Evolutionary conservation across 1,140 invertebrate genomes (phyloP).

Genomic region (Halictus rubicundus): DNA sequence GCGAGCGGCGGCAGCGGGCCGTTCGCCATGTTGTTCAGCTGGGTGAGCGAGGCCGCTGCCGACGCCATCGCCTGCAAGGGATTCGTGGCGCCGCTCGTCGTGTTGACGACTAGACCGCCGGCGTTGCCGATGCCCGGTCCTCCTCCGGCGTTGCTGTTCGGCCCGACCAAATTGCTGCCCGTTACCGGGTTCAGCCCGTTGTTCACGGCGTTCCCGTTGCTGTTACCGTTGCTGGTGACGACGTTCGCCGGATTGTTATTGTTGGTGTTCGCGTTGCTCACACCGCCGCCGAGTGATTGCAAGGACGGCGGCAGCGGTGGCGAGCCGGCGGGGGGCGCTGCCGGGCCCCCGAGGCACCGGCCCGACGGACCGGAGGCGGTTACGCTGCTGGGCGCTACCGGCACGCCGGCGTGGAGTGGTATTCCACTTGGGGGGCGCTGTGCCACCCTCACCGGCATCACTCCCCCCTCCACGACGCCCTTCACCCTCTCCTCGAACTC

Average conservation of each 20-base stretch:
- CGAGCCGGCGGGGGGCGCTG: conserved; percentile 68
- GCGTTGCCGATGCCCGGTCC: conserved; percentile 27
- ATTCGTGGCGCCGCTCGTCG: conserved; percentile 67
- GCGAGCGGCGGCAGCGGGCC: conserved; percentile 75
- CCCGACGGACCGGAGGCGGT: conserved; percentile 73
- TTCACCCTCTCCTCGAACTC: conserved; percentile 72
- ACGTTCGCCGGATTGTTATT: conserved; percentile 30
- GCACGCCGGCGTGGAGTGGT: conserved; percentile 78
- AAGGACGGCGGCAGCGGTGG: conserved; percentile 73
- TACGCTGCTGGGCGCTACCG: conserved; percentile 73
- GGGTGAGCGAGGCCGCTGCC: conserved; percentile 76
- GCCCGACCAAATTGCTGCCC: conserved; percentile 21
- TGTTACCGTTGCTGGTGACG: conserved; percentile 27
- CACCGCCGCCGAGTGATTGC: conserved; percentile 66
- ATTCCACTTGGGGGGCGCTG: conserved; percentile 80
- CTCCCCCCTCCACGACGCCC: conserved; percentile 79
- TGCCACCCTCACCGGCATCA: conserved; percentile 81
- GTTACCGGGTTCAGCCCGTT: conserved; percentile 15
- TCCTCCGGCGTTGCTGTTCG: not conserved
- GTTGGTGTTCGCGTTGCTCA: conserved; percentile 42
- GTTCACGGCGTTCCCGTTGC: conserved; percentile 23
- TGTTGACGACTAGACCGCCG: conserved; percentile 43
- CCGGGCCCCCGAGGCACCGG: conserved; percentile 77
- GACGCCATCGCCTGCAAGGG: conserved; percentile 78
- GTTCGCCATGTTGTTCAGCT: conserved; percentile 79